Conservation (phyloP, 2,888 invertebrate genomes). For the Harpalus rufipes region DNA sequence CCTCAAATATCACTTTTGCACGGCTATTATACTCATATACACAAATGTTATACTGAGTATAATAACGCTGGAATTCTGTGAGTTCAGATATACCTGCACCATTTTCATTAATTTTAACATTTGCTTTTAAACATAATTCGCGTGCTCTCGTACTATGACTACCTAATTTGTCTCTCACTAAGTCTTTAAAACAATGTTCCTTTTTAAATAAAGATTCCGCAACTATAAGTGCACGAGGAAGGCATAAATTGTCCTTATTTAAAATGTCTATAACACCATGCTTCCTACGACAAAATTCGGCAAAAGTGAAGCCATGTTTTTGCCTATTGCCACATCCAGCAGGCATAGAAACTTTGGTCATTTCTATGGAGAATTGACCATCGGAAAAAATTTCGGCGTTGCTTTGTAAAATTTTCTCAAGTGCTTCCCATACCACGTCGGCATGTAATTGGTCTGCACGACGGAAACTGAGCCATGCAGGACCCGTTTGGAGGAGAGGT, state of each 20-base stretch:
- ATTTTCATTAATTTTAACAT: slow-evolving; percentile 5
- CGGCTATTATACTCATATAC: slow-evolving; percentile 41
- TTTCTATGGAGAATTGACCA: slow-evolving; percentile 23
- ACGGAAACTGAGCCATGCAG: no score
- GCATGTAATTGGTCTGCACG: no score
- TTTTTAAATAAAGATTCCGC: slow-evolving; percentile 15
- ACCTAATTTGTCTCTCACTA: slow-evolving; percentile 10
- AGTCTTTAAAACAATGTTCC: not conserved
- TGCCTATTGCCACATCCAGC: not conserved
- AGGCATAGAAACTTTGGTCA: slow-evolving; percentile 9
- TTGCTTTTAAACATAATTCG: not conserved
- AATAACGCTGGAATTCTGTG: slow-evolving; percentile 35
- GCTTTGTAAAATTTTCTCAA: slow-evolving; percentile 39
- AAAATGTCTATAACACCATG: slow-evolving; percentile 24
- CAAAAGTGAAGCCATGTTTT: no score
- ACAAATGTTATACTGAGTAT: slow-evolving; percentile 18
- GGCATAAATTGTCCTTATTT: slow-evolving; percentile 21
- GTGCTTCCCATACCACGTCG: no score
- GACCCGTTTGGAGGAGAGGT: no score
- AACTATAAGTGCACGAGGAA: slow-evolving; percentile 3
- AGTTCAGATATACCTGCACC: slow-evolving; percentile 23
- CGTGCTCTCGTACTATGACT: slow-evolving; percentile 13
- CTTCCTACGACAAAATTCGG: slow-evolving; percentile 11
- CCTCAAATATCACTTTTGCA: no score
- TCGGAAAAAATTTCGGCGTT: slow-evolving; percentile 20